Conservation (phyloP, 2,797 vertebrate species). For the Xerus rutilus region DNA sequence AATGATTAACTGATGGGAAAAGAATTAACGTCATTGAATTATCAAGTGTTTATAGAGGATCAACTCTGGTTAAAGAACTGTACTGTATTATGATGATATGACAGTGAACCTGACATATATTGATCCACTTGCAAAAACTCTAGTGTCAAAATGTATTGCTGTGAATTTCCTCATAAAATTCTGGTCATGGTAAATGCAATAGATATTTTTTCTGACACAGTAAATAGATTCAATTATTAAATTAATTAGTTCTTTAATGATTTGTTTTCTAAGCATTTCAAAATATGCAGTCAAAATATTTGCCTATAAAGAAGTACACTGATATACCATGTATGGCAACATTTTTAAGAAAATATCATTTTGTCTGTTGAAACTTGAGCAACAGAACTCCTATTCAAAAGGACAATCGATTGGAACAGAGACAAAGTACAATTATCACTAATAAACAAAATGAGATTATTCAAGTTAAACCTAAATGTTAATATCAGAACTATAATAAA, state of each 20-base stretch:
- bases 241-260: neutral
- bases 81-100: neutral
- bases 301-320: neutral
- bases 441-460: neutral
- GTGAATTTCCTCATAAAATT: neutral
- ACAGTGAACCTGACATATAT: neutral
- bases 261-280: neutral
- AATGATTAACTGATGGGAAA: neutral
- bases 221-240: no score
- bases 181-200: neutral
- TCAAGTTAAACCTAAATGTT: neutral
- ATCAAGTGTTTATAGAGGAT: conserved; percentile 21
- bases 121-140: neutral
- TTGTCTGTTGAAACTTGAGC: neutral
- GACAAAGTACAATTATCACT: neutral
- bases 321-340: neutral
- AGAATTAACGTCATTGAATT: conserved; percentile 58
- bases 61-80: neutral
- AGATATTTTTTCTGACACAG: neutral
- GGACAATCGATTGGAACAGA: neutral
- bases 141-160: neutral
- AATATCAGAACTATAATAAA: neutral
- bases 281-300: neutral
- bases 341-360: neutral
- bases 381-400: neutral